Evolutionary conservation across 1,140 invertebrate species (phyloP), one percentile per base, ranked within the genome.

Genomic region (Anoplolepis gracilipes): DNA sequence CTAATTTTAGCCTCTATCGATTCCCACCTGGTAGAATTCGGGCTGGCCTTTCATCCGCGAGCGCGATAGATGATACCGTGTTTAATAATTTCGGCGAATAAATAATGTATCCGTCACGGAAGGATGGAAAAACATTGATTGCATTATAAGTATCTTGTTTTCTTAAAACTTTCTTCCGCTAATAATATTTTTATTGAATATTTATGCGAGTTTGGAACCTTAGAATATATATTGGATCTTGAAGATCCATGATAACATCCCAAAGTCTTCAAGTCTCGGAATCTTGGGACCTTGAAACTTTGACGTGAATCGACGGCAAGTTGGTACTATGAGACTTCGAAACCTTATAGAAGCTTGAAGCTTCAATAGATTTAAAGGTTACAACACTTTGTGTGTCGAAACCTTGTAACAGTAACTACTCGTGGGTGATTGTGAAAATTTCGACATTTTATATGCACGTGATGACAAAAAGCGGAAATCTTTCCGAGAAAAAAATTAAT

Each of bases 1-100:
- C 85, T 85, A 85, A 85, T 79, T 87, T 87, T 87, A 87, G 82
- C 82, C 49, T 85, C 42, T 85, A 87, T 87, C 85, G 85, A 87
- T 87, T 87, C 53, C 81, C 55, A 70, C 85, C 81, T 75, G 78
- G 69, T 72, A 84, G 79, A 84, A 84, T 86, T 86, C 85, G 55
- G 65, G 55, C 28, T 67, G 36, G 85, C 73, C 75, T 87, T 62
- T 85, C 49, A 55, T 77, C 49, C 65, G 22, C 13, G 28, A 77
- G 30, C 64, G 46, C 59, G 25, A 49, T 67, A 19, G 67, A 46
- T 82, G 67, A 82, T 82, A 46, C 36, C 67, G 53, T 39, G 33
- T 72, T 82, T 82, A 82, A 73, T 77, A 84, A 49, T 49, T 49
- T 39, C 36, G 13, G 33, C 57, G 28, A 53, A 84, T 77, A 59